A percentile compares a stretch with the other conserved stretches of the same genome.
These are phyloP conservation scores for Drosophila cognata DNA, from an alignment of 2,888 invertebrate species.

Conservation along the genomic window DNA sequence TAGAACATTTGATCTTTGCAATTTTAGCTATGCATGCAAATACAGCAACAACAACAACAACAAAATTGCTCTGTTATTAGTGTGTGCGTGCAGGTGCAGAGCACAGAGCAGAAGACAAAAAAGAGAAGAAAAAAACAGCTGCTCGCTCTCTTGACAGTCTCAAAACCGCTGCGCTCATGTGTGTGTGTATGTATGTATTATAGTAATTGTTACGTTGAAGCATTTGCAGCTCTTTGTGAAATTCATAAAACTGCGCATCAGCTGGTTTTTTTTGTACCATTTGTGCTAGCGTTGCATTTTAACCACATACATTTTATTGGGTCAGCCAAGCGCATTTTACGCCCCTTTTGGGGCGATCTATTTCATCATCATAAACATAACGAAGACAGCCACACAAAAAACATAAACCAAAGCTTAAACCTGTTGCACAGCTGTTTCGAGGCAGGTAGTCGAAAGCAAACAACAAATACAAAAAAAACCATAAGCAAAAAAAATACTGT, in stretches of 20 bases:
- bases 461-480: not conserved
- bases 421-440: conserved; percentile 56
- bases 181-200: conserved; percentile 2
- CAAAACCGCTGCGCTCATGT: conserved; percentile 60
- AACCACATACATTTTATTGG: conserved; percentile 58
- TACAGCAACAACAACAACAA: conserved; percentile 25
- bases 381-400: conserved; percentile 7
- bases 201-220: conserved; percentile 46
- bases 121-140: conserved; percentile 59
- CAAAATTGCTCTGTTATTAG: conserved; percentile 4
- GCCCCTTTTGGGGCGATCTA: conserved; percentile 40
- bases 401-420: conserved; percentile 32
- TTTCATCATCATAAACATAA: conserved; percentile 47
- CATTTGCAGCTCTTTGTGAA: conserved; percentile 65
- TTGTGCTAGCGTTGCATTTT: conserved; percentile 62
- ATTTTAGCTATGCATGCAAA: conserved; percentile 56
- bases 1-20: conserved; percentile 54
- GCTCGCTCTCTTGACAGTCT: conserved; percentile 35
- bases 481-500: conserved; percentile 43
- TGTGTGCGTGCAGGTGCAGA: conserved; percentile 59
- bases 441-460: conserved; percentile 5
- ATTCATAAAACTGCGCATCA: conserved; percentile 71
- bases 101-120: conserved; percentile 14
- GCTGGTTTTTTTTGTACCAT: conserved; percentile 50
- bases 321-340: conserved; percentile 55